phyloP scores from a whole-genome alignment of 1,140 invertebrate species.

The Conus ventricosus region DNA sequence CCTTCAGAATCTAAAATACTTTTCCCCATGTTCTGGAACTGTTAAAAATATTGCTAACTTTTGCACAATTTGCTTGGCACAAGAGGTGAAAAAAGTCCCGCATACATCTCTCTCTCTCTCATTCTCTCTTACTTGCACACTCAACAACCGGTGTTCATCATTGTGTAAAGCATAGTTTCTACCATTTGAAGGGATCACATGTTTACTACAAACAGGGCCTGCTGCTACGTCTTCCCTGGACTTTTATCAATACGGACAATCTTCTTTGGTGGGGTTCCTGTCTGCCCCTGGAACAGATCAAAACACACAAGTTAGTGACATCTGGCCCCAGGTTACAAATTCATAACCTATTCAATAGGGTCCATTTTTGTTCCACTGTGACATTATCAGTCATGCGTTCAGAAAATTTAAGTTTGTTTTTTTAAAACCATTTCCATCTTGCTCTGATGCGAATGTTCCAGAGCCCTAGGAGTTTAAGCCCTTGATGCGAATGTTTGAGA shows the following conservation, averaged over 20 bases:
- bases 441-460: too few species aligned
- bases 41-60: neutral
- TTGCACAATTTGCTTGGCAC: neutral
- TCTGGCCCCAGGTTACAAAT: too few species aligned
- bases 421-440: too few species aligned
- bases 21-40: neutral
- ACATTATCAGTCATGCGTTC: too few species aligned
- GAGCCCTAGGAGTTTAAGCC: too few species aligned
- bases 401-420: neutral
- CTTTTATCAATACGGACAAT: conserved; percentile 43
- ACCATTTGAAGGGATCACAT: too few species aligned
- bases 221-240: conserved; percentile 42
- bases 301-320: neutral
- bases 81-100: neutral
- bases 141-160: neutral
- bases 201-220: neutral
- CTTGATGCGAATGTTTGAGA: too few species aligned
- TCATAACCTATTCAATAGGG: too few species aligned
- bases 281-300: conserved; percentile 35
- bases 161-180: neutral
- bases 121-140: neutral
- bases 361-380: too few species aligned
- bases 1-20: neutral
- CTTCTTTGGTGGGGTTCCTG: conserved; percentile 34
- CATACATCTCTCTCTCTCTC: neutral